Base-by-base conservation (phyloP, 2,888 invertebrate species). In the Mamestra brassicae region DNA sequence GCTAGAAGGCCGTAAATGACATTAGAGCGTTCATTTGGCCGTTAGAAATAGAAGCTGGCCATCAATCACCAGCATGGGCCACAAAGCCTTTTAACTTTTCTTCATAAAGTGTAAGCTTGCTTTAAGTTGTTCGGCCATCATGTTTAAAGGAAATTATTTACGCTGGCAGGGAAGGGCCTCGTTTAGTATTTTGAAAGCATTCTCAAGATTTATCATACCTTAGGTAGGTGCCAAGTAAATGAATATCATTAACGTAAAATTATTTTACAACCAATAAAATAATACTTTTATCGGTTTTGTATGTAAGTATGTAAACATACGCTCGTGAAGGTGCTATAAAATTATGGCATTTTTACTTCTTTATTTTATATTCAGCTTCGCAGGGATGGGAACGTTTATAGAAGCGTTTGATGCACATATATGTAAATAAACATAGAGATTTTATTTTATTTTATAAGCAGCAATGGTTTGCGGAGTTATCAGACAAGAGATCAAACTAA, bases 31-130 rank as follows among this genome's bases (percentile, higher is more conserved):
- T 68, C 81, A 84, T 72, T 82, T 55, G 58, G 74, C 80, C 77
- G 78, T 82, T 80, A 78, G 81, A 81, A 85, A 83, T 80, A 87
- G 87, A 80, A 85, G 88, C 85, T 81, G 64, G 67, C 67, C 87
- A 88, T 90, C 85, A 87, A 91, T 90, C 90, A 89, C 82, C 54
- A 72, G 78, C 71, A 70, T 81, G 80, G 71, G 68, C 72, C 78
- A 87, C 85, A 89, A 88, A 86, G 85, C 77, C 79, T 83, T 88
- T 86, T 78, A 80, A 71, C 62, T 79, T 84, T 85, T 73, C 83
- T 68, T 84, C 78, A 72, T 81, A 81, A 87, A 83, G 71, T 82
- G 70, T 83, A 77, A 76, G 72, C 82, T 73, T 61, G 80, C 77
- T 81, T 71, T 85, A 84, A 85, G 83, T 78, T 86, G 78, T 85